Conservation (phyloP, 2,113 vertebrate species). For the Lophius piscatorius region DNA sequence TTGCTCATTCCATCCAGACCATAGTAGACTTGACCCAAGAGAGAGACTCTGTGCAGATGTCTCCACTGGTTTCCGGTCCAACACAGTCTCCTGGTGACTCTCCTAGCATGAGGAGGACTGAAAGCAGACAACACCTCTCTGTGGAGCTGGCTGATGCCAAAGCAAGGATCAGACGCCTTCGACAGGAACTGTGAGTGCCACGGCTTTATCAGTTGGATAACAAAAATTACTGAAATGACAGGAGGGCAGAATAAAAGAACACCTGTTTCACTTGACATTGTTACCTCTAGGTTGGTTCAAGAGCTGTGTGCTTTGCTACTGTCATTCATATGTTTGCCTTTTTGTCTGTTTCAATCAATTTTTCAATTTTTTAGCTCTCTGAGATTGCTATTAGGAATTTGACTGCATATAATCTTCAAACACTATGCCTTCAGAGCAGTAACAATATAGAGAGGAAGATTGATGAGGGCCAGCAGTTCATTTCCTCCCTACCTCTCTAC, state of each 20-base stretch:
- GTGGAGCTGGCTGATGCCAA: constrained; percentile 98
- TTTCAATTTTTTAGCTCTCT: background rate
- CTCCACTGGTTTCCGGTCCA: constrained; percentile 80
- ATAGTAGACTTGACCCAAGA: constrained; percentile 95
- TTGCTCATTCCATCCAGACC: constrained; percentile 75
- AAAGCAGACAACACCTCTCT: constrained; percentile 95
- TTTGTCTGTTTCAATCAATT: no score
- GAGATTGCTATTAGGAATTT: no score
- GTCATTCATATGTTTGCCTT: no score
- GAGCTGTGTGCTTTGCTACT: no score
- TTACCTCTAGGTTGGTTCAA: background rate
- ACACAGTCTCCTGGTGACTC: constrained; percentile 90
- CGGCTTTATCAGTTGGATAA: background rate
- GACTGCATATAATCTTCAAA: background rate
- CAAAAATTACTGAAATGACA: background rate
- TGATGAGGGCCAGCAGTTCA: constrained; percentile 1
- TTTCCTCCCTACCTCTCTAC: constrained; percentile 16
- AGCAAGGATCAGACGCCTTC: constrained; percentile 92
- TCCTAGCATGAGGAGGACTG: constrained; percentile 93
- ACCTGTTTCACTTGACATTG: background rate
- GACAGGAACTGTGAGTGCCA: constrained; percentile 95
- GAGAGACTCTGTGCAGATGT: constrained; percentile 90
- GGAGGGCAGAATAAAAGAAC: constrained; percentile 1
- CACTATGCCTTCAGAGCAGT: background rate
- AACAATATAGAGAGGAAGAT: background rate